Evolutionary conservation across 2,113 vertebrate genomes (phyloP), one percentile per base, ranked within the genome.

Genomic region (Balaenoptera acutorostrata): DNA sequence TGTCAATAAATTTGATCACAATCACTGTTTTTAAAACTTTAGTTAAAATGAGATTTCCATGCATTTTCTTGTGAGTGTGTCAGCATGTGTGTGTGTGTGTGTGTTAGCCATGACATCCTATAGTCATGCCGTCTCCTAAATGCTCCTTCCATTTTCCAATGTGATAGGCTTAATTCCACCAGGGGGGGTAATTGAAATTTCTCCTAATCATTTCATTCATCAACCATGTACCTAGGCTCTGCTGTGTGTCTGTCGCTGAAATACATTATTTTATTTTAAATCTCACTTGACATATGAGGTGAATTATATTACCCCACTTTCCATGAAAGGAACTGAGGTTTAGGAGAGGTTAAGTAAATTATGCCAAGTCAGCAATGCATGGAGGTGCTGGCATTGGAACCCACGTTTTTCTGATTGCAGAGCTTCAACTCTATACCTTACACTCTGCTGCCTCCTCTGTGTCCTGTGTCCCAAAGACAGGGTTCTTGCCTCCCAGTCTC

Each of bases 71-170:
- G 41, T 71, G 85, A 29, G 20, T 46, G 57, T 29, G 31, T 23
- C 31, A 8, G 3, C 39, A 39, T 14, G 18, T n/a, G 36, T 68
- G 41, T 46, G 46, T 41, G 44, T 68, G 41, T 46, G 57, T 31
- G 63, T 61, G 23, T 3, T 64, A 83, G 27, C 44, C 33, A 3
- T 0, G 36, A 25, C 57, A 46, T n/a, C 36, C 78, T 64, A 2
- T 57, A 55, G 52, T 20, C 6, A 41, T 27, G 6, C 55, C 5
- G 4, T 63, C 89, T 44, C 49, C 25, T 49, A 64, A 12, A 12
- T 0, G 14, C 52, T 3, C 36, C 36, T 49, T 63, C 41, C 63
- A 0, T 86, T 29, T 75, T 17, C 33, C 33, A 0, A 0, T 0
- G 27, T 44, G 75, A 59, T 33, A 57, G 80, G 23, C 46, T 46